Evolutionary conservation across 2,113 vertebrate species (phyloP), one percentile per base, ranked within the genome.

Genomic region (Plecturocebus donacophilus): DNA sequence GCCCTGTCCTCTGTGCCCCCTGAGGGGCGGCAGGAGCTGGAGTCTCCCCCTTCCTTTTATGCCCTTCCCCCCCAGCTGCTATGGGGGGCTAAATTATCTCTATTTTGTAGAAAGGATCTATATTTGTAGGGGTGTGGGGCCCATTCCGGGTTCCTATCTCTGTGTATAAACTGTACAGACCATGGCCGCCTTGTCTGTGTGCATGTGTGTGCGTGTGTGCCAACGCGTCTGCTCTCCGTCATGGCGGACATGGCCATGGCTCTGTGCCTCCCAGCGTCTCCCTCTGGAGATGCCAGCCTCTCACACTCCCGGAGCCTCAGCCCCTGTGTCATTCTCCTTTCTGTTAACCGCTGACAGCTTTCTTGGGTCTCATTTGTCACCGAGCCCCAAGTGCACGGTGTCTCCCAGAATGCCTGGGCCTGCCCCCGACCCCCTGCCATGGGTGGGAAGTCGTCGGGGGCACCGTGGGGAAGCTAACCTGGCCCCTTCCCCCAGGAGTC

Each of bases 401-500:
- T 97, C n/a, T 19, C 32, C 70, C 75, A 66, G 52, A 25, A 66
- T 82, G 14, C 49, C 68, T 40, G 42, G 83, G 40, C 27, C n/a
- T 42, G 27, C 25, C 30, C 45, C 8, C 64, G 83, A 49, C 61
- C 25, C 84, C 77, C 83, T 25, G 47, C 54, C 61, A 6, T 3
- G 25, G 79, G 42, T 40, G 32, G 91, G 91, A 8, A 91, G 40
- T 70, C 40, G 81, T 61, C 54, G 75, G 56, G 75, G 5, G 61
- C 42, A 54, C 30, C 47, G 70, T 32, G 79, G 70, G 71, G 86
- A 66, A 95, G 61, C 87, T 97, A 97, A 96, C 73, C 81, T 42
- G 82, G 94, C 97, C 94, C 96, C 81, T 87, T 64, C 92, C 97
- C 45, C 49, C 98, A 99, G 99, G 99, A 99, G 35, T 95, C 97